Conservation (phyloP, 1,140 invertebrate genomes). For the Drepana arcuata region DNA sequence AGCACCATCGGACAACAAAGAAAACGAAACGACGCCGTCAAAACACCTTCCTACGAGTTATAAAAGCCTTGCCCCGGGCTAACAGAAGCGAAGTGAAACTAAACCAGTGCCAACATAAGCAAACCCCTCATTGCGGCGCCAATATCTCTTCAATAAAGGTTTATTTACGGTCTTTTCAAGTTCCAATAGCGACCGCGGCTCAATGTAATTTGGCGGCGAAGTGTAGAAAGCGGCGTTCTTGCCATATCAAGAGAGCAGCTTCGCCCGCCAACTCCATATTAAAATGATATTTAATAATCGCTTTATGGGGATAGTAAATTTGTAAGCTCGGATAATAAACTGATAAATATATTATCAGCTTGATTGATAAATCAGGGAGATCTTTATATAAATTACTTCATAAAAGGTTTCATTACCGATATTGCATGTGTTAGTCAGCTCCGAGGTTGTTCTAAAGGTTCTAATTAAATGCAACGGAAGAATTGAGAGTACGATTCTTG, state of each 20-base stretch:
- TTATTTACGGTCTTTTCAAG: neutral
- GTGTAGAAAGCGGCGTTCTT: constrained; percentile 40
- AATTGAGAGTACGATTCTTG: too few species aligned
- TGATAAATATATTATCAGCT: too few species aligned
- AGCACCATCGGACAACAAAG: constrained; percentile 25
- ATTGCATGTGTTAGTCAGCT: too few species aligned
- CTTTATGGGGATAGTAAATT: constrained; percentile 18
- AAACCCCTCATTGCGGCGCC: constrained; percentile 21
- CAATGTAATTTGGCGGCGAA: constrained; percentile 22
- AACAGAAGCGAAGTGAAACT: constrained; percentile 48
- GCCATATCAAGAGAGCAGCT: constrained; percentile 35
- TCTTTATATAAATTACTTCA: too few species aligned
- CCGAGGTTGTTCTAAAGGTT: too few species aligned
- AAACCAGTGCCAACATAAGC: constrained; percentile 19
- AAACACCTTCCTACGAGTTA: constrained; percentile 39
- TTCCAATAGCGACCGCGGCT: constrained; percentile 10
- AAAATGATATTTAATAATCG: constrained; percentile 42
- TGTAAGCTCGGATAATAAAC: too few species aligned
- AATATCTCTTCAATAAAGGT: neutral
- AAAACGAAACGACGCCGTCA: constrained; percentile 13
- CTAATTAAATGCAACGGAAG: too few species aligned
- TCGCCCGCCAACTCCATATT: constrained; percentile 22
- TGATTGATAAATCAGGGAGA: too few species aligned
- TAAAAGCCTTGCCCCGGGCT: constrained; percentile 38
- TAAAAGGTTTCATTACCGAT: too few species aligned